A percentile compares a stretch with the other conserved stretches of the same genome.
These are phyloP conservation scores for Corythoichthys intestinalis DNA, from an alignment of 2,113 vertebrate genomes.

Conservation along the genomic window DNA sequence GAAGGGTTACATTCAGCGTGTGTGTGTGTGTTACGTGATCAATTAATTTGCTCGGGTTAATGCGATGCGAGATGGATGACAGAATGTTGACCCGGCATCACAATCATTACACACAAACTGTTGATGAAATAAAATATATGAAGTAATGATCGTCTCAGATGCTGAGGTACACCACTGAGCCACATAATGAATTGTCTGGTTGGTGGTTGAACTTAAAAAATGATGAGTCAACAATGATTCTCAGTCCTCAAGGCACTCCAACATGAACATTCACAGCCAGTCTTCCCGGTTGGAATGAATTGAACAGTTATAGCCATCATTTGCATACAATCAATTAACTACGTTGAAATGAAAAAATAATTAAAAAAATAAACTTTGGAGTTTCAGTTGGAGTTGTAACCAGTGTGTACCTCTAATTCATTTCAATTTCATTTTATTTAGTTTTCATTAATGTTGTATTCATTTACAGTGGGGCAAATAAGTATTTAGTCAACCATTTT, in stretches of 20 bases:
- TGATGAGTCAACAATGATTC: background rate
- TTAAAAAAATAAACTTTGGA: too few relatives aligned
- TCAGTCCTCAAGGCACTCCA: background rate
- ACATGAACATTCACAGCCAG: too few relatives aligned
- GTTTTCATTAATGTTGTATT: too few relatives aligned
- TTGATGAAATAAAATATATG: constrained; percentile 9
- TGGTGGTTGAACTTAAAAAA: background rate
- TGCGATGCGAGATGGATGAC: constrained; percentile 4
- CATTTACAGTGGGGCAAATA: too few relatives aligned
- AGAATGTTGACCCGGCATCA: background rate
- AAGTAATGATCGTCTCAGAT: background rate
- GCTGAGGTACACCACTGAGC: background rate
- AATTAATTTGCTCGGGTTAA: constrained; percentile 19
- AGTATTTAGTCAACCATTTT: too few relatives aligned
- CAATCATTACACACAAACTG: background rate
- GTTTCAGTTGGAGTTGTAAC: too few relatives aligned
- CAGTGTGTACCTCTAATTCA: too few relatives aligned
- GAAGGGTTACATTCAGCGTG: constrained; percentile 9
- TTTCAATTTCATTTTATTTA: too few relatives aligned
- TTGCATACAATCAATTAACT: too few relatives aligned
- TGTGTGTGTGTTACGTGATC: constrained; percentile 29
- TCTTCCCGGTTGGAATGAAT: too few relatives aligned
- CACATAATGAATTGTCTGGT: background rate
- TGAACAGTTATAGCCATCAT: too few relatives aligned
- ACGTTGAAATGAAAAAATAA: too few relatives aligned